These are phyloP conservation scores for Melanotaenia boesemani DNA, from an alignment of 2,797 vertebrate species.

Conservation along the genomic window DNA sequence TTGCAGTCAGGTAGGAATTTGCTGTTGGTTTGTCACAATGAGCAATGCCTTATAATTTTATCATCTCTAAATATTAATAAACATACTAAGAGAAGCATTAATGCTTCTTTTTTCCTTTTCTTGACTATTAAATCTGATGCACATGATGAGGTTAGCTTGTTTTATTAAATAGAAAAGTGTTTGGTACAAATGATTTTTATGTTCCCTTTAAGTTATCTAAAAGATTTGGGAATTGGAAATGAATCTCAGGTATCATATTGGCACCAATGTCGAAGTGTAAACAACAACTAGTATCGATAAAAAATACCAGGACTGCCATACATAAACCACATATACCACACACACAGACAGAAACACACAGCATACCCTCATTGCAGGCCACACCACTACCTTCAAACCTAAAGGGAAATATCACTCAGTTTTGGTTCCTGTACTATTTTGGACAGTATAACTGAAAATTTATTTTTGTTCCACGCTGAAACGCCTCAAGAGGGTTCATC, in stretches of 20 bases:
- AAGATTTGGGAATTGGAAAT: not conserved
- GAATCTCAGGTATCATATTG: not conserved
- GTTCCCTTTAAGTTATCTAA: not conserved
- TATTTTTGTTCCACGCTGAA: constrained; percentile 32
- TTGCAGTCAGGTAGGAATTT: too few species aligned
- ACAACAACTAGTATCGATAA: constrained; percentile 3
- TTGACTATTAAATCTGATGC: not conserved
- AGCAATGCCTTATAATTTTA: too few species aligned
- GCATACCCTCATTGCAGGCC: constrained; percentile 60
- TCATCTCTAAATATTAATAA: too few species aligned
- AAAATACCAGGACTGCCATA: not conserved
- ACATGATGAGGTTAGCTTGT: too few species aligned
- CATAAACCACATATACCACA: constrained; percentile 30
- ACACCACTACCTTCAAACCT: constrained; percentile 34
- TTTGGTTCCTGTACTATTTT: constrained; percentile 16
- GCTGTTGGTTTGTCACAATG: too few species aligned
- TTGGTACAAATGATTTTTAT: not conserved
- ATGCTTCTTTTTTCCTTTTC: too few species aligned
- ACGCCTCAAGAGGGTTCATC: constrained; percentile 41
- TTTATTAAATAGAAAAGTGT: not conserved
- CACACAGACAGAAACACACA: constrained; percentile 19
- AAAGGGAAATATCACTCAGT: constrained; percentile 18
- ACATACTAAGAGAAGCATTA: too few species aligned
- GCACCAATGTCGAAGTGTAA: not conserved
- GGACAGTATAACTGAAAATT: constrained; percentile 17